Evolutionary conservation across 2,113 vertebrate genomes (phyloP).

Genomic region (Scortum barcoo): DNA sequence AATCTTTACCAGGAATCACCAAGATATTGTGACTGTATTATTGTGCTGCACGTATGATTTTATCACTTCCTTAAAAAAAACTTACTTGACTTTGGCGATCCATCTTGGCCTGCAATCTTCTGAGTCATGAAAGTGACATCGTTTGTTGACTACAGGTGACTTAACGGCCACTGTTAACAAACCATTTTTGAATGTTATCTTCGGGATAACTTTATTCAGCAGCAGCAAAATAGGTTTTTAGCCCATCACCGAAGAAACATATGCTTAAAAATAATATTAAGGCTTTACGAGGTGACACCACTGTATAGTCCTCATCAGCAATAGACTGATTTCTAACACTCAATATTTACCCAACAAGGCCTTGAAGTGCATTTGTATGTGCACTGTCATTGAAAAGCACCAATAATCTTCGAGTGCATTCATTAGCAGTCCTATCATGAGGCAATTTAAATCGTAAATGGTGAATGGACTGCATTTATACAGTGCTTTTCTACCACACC

Average conservation of each 20-base stretch:
- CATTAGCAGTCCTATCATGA: conserved; percentile 12
- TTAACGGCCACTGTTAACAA: no score
- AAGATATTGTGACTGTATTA: no score
- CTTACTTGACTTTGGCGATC: no score
- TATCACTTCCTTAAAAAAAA: no score
- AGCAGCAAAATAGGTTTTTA: background rate
- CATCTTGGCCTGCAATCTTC: no score
- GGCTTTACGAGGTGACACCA: conserved; percentile 4
- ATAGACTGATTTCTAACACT: conserved; percentile 24
- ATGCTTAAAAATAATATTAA: background rate
- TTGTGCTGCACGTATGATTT: no score
- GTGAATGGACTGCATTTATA: no score
- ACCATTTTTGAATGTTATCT: no score
- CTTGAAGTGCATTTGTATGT: conserved; percentile 5
- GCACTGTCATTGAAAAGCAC: conserved; percentile 4
- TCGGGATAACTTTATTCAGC: conserved; percentile 5
- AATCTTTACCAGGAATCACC: no score
- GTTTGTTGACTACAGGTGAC: no score
- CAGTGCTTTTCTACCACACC: no score
- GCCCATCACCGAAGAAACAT: background rate
- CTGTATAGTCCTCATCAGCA: conserved; percentile 11
- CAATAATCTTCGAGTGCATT: conserved; percentile 35
- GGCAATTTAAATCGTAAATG: background rate
- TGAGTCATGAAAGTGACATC: no score
- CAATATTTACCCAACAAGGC: conserved; percentile 12